Base-by-base conservation (phyloP, 92 coral and sea anemone genomes). In the Siderastrea siderea region DNA sequence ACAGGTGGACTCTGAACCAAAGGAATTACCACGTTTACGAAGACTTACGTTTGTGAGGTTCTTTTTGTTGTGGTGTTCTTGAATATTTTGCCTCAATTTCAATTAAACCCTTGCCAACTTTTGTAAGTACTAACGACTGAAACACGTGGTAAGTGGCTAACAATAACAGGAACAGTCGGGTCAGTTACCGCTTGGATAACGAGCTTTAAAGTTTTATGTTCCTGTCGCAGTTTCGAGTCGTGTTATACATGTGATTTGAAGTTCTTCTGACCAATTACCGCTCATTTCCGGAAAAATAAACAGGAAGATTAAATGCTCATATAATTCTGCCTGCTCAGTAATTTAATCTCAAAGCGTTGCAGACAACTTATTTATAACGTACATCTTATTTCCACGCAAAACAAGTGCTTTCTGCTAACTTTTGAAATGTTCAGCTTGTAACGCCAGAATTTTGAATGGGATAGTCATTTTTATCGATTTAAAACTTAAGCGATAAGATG, bases 191-290 rank as follows among this genome's bases (percentile, higher is more conserved):
- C 63, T 45, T 65, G 62, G 57, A 7, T 8, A 45, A 47, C 4
- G 50, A 3, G 63, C 51, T 14, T 52, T 3, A 45, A 44, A 54
- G 17, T 69, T 69, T 6, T 7, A 73, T 19, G 64, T 81, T 81
- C 86, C 86, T 73, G 77, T 45, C 46, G 1, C 26, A 17, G 59
- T 82, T 82, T 82, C 78, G 86, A 82, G 60, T 82, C 86, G 86
- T 82, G 78, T 10, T 47, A 7, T 55, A 19, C 86, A 82, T 71
- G 69, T 71, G 86, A 46, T 45, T 2, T 19, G 52, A 51, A 43
- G 8, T 7, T 12, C 16, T 60, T 50, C 38, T 63, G 1, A 59
- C 61, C 6, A 63, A 47, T 64, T 26, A 68, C 47, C 44, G 7
- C 64, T 38, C 15, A 11, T 71, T 15, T 71, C 66, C 26, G 43